A percentile compares a stretch with the other conserved stretches of the same genome.
phyloP scores from a whole-genome alignment of 2,888 invertebrate genomes.

The Epinotia bilunana region DNA sequence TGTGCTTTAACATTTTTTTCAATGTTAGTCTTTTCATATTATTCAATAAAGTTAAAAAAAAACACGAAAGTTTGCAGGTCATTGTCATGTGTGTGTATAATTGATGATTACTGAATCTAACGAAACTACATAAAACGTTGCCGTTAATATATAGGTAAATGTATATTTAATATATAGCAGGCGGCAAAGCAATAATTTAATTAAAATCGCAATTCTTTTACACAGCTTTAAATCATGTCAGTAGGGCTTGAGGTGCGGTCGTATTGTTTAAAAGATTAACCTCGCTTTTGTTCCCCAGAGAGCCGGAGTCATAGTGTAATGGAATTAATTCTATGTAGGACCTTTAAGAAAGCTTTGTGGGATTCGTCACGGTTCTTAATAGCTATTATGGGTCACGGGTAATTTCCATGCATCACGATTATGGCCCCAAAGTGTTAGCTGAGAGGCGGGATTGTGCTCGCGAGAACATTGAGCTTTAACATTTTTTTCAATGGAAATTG shows the following conservation, averaged over 20 bases:
- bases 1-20: no score
- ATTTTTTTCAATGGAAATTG: constrained; percentile 6
- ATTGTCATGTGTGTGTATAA: no score
- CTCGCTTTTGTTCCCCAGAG: constrained; percentile 60
- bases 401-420: constrained; percentile 45
- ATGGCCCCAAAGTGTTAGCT: constrained; percentile 41
- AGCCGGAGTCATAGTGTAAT: constrained; percentile 56
- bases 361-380: constrained; percentile 45
- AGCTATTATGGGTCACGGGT: constrained; percentile 45
- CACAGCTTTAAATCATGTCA: constrained; percentile 41
- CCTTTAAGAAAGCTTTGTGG: constrained; percentile 49
- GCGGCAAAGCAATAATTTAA: constrained; percentile 20
- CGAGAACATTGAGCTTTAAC: constrained; percentile 24
- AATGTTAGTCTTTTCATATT: no score
- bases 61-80: no score
- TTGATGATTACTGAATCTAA: not conserved
- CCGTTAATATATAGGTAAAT: not conserved
- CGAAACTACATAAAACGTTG: not conserved
- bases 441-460: constrained; percentile 33
- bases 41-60: no score
- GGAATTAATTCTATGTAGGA: constrained; percentile 63
- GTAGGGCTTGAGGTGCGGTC: constrained; percentile 46
- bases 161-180: not conserved
- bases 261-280: constrained; percentile 62
- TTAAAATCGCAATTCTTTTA: constrained; percentile 43